Base-by-base conservation (phyloP, 2,888 invertebrate genomes). In the Stenchaetothrips biformis region DNA sequence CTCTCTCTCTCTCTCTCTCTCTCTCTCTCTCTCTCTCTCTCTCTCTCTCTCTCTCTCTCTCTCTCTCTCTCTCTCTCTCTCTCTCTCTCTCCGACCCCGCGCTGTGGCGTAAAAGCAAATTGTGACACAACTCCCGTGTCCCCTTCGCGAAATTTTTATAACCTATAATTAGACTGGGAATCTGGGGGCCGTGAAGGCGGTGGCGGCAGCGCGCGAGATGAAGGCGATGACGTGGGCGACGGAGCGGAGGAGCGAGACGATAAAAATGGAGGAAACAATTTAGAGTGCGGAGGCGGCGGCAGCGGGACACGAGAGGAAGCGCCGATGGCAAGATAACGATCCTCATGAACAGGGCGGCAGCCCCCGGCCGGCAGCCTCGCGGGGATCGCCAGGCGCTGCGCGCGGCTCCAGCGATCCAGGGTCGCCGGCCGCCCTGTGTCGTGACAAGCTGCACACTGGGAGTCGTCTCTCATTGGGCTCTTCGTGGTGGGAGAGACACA, bases 191-290 rank as follows among this genome's bases (percentile, higher is more conserved):
- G 53, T 16, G 53, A 16, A 1, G 53, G 53, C 53, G 53, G 53
- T 16, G 16, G 53, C 53, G 53, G 67, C 21, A 25, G 25, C 25
- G 67, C n/a, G 7, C 21, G 67, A 25, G 25, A 74, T 37, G 37
- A 25, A 25, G 25, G 13, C 13, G 59, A 59, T 6, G 59, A 59
- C 18, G 59, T 59, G 59, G 59, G 13, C 16, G 59, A 37, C 2
- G 37, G 37, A 37, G 37, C 37, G 37, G 37, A 37, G 37, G 37
- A 37, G 59, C 16, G 59, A 59, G 25, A 21, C 67, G 67, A 74
- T 74, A 74, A 74, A 74, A 74, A 74, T 74, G 7, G 67, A 21
- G 67, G 67, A 74, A 74, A 74, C 67, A 74, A 74, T 74, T 74
- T 74, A 25, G 67, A 7, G 67, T 11, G 21, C 21, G 67, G 37